Percentiles rank a stretch among this genome's conserved stretches.
These are phyloP conservation scores for Terebella lapidaria DNA, from an alignment of 2,888 invertebrate species.

Conservation along the genomic window DNA sequence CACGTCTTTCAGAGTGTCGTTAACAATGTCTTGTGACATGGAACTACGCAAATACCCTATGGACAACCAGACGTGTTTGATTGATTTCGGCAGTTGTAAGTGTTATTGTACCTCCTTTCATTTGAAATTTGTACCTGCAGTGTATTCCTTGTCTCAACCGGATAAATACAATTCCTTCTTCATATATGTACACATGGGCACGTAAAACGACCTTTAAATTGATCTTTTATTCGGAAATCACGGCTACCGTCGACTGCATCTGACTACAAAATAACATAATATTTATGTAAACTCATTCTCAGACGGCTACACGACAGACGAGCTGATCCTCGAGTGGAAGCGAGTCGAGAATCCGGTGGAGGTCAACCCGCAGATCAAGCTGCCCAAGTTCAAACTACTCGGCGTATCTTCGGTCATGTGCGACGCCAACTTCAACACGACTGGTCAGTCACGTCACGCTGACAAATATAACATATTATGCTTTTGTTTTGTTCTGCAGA, in stretches of 20 bases:
- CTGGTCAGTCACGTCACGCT: no score
- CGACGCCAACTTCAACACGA: constrained; percentile 9
- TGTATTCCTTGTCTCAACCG: no score
- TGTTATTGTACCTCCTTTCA: no score
- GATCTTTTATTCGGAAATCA: no score
- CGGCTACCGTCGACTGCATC: not conserved
- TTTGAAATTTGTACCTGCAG: no score
- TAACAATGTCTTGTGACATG: constrained; percentile 80
- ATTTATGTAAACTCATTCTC: not conserved
- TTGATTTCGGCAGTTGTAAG: constrained; percentile 74
- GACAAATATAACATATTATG: no score
- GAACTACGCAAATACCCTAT: constrained; percentile 66
- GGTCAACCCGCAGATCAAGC: constrained; percentile 15
- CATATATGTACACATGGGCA: no score
- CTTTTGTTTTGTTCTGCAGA: no score
- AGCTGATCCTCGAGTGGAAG: constrained; percentile 17
- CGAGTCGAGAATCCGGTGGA: constrained; percentile 12
- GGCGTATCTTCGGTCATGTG: constrained; percentile 15
- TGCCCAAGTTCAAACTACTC: constrained; percentile 17
- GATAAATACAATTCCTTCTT: no score
- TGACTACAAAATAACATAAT: not conserved
- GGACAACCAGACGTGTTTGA: constrained; percentile 75
- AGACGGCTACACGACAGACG: constrained; percentile 25
- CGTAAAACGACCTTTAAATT: no score
- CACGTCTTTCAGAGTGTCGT: constrained; percentile 52